Conservation (phyloP, 2,888 invertebrate species). For the Diarsia rubi region DNA sequence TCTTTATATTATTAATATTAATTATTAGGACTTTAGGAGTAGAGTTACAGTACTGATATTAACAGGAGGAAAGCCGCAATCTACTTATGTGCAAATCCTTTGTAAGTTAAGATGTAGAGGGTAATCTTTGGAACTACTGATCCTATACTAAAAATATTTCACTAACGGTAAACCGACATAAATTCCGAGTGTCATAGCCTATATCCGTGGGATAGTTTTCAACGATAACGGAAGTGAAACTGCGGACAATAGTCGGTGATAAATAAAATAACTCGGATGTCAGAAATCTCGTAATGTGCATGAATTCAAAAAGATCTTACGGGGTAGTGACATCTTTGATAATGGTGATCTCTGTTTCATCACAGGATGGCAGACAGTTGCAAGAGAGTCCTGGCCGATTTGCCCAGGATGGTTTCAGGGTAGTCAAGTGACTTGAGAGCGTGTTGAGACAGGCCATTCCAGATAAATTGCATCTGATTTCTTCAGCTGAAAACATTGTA, state of each 20-base stretch:
- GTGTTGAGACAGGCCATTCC: conserved; percentile 92
- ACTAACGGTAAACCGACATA: neutral
- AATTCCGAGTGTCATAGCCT: neutral
- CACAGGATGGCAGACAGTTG: conserved; percentile 93
- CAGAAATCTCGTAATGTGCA: neutral
- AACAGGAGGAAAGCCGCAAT: neutral
- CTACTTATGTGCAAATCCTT: neutral
- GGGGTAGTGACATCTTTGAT: conserved; percentile 89
- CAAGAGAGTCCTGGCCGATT: conserved; percentile 92
- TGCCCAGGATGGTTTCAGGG: conserved; percentile 93
- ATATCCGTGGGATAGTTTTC: neutral
- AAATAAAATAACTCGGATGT: neutral
- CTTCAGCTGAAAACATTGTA: conserved; percentile 78
- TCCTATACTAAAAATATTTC: neutral
- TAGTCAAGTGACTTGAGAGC: conserved; percentile 91
- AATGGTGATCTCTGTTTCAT: conserved; percentile 93
- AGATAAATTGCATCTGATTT: conserved; percentile 91
- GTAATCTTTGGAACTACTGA: neutral
- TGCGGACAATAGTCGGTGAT: neutral
- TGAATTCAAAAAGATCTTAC: conserved; percentile 66
- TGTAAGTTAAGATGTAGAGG: neutral
- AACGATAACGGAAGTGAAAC: neutral
- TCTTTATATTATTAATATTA: too few relatives aligned
- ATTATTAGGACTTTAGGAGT: too few relatives aligned
- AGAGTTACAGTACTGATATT: neutral